Base-by-base conservation (phyloP, 2,888 invertebrate genomes). In the Mythimna vitellina region DNA sequence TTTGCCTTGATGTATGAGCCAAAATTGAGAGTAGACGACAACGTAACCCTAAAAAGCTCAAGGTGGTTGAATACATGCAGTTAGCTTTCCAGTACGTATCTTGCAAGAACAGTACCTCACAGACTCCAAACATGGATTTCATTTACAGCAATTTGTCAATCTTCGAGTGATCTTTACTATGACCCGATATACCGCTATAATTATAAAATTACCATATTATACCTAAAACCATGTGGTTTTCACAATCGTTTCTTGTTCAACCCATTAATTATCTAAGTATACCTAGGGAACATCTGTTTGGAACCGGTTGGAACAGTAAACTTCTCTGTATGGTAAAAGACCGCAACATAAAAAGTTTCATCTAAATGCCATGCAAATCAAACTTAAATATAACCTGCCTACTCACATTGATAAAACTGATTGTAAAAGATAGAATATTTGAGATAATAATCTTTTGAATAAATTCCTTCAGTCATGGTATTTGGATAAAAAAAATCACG, bases 251-350 rank as follows among this genome's bases (percentile, higher is more conserved):
- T 29, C 56, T 66, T 17, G 49, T 38, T 49, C 49, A 67, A 42
- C 38, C 10, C 17, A 51, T 73, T 25, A 25, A 42, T 49, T 75
- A 62, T 49, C 38, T 65, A 38, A 3, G 3, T 22, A 65, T 72
- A 65, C 29, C 35, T 25, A 49, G 38, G 10, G 5, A 42, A 22
- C 49, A 49, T 25, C 17, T n/a, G 5, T 67, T 25, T 4, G 9
- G 0, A 73, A 76, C 76, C 49, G 38, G 68, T 68, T 25, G 17
- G 25, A 67, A 32, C n/a, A 51, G 32, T 73, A 29, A 17, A 57
- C 32, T 38, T 67, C 49, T 38, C 38, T 17, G 32, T 38, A 35
- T n/a, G 76, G 49, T 51, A 76, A 49, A 54, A 49, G 0, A 49
- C 25, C 3, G 12, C 29, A 20, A 9, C 22, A 70, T 14, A 20